Evolutionary conservation across 1,140 invertebrate genomes (phyloP), one percentile per base, ranked within the genome.

Genomic region (Hyles euphorbiae): DNA sequence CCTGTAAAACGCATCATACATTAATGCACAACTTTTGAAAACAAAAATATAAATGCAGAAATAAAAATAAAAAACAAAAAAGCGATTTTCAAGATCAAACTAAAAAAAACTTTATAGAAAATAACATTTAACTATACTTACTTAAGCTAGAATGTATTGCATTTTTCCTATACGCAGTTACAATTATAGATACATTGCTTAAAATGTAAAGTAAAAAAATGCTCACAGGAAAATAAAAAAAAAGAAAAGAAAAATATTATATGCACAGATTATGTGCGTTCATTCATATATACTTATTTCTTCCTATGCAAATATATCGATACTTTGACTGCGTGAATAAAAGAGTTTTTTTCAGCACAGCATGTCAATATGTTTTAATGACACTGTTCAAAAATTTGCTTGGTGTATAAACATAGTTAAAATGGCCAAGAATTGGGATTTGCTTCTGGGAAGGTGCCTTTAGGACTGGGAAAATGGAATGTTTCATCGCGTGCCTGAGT

Each of bases 131-230:
- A 58, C 65, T 67, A 72, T 64, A 55, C 69, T 72, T 72, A 67
- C 59, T 62, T 67, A 71, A 55, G 57, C 65, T 69, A 74, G 69
- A 74, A 72, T 70, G 67, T 74, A 74, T 74, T 74, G 72, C 72
- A 74, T 74, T 72, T 68, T 65, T 68, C 61, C 56, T 69, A 66
- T 55, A 50, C 52, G 52, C 53, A 52, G 53, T 67, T 40, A 60
- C 61, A 54, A 67, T 53, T 68, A 58, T 55, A 58, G 49, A 56
- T 60, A 61, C 52, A 64, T 63, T 57, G 45, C 60, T 60, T 66
- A 65, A 56, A 51, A 22, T 57, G 46, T 48, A 47, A 48, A 60
- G 10, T 50, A 61, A 61, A 58, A 65, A 67, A 64, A 62, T 67
- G 61, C 58, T 63, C 56, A 40, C 49, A 63, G 62, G 52, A 65